Conservation (phyloP, 2,888 invertebrate genomes). For the Plagiodera versicolora region DNA sequence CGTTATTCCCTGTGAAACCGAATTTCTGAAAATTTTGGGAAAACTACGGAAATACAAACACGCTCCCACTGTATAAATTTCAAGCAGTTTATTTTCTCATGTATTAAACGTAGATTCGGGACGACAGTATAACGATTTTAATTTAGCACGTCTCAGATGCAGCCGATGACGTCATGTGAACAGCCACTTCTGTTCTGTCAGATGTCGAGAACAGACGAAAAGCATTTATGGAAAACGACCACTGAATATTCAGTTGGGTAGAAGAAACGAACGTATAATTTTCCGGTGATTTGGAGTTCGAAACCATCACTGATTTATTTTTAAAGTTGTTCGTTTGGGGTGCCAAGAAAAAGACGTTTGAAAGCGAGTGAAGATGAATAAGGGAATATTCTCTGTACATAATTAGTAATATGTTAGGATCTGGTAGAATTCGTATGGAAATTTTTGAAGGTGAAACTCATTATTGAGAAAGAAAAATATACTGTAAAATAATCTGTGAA, state of each 20-base stretch:
- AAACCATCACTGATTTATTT: too few relatives aligned
- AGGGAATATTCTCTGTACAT: slow-evolving; percentile 36
- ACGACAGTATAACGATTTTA: slow-evolving; percentile 21
- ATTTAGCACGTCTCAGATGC: slow-evolving; percentile 39
- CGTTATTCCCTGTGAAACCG: too few relatives aligned
- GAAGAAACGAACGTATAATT: too few relatives aligned
- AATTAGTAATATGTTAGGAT: slow-evolving; percentile 44
- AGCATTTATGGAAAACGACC: slow-evolving; percentile 16
- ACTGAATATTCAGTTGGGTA: neutral
- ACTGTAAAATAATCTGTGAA: too few relatives aligned
- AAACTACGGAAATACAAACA: too few relatives aligned
- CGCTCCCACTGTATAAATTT: neutral
- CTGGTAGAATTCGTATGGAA: too few relatives aligned
- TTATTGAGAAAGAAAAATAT: too few relatives aligned
- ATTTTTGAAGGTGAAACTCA: too few relatives aligned
- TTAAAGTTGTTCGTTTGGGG: too few relatives aligned
- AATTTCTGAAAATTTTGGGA: too few relatives aligned
- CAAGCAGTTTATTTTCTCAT: neutral
- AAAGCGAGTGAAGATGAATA: slow-evolving; percentile 36
- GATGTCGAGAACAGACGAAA: slow-evolving; percentile 27
- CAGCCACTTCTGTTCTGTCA: slow-evolving; percentile 35
- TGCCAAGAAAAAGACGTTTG: too few relatives aligned
- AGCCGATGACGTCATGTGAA: slow-evolving; percentile 31
- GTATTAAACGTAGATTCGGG: slow-evolving; percentile 1
- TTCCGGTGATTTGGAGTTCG: too few relatives aligned